Evolutionary conservation across 1,140 invertebrate species (phyloP).

Genomic region (Drosophila equinoxialis): DNA sequence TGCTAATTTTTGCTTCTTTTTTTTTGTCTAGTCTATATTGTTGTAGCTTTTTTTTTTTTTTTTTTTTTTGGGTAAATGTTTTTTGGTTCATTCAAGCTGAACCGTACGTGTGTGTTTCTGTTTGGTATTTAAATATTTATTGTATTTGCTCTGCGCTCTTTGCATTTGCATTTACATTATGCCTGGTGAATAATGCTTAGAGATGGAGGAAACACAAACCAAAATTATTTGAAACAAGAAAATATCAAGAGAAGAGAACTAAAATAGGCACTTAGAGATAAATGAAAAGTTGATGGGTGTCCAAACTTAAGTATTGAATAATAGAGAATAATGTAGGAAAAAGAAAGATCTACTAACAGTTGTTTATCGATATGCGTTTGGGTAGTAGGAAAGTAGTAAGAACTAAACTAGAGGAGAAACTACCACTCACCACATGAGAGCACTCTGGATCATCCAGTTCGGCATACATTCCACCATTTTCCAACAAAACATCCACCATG

Average conservation of each 20-base stretch:
- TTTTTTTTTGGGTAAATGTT: constrained; percentile 20
- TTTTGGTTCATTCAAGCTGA: constrained; percentile 71
- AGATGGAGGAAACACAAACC: constrained; percentile 26
- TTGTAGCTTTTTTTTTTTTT: constrained; percentile 30
- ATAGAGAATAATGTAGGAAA: too few relatives aligned
- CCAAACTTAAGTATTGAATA: too few relatives aligned
- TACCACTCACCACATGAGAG: constrained; percentile 93
- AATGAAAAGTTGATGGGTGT: not conserved
- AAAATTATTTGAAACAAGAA: constrained; percentile 11
- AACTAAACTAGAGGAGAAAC: constrained; percentile 1
- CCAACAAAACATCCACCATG: constrained; percentile 93
- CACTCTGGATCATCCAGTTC: constrained; percentile 90
- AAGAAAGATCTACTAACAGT: too few relatives aligned
- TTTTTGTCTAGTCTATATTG: constrained; percentile 37
- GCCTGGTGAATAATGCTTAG: constrained; percentile 42
- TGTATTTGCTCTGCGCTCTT: constrained; percentile 29
- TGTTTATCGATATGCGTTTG: too few relatives aligned
- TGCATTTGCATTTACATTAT: constrained; percentile 16
- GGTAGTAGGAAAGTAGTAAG: not conserved
- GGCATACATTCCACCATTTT: constrained; percentile 92
- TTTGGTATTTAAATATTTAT: constrained; percentile 25
- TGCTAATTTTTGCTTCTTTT: not conserved
- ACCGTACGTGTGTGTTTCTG: constrained; percentile 37
- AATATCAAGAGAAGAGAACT: constrained; percentile 21
- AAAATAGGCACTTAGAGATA: constrained; percentile 32